phyloP scores from a whole-genome alignment of 2,113 vertebrate genomes.

The Prolemur simus region DNA sequence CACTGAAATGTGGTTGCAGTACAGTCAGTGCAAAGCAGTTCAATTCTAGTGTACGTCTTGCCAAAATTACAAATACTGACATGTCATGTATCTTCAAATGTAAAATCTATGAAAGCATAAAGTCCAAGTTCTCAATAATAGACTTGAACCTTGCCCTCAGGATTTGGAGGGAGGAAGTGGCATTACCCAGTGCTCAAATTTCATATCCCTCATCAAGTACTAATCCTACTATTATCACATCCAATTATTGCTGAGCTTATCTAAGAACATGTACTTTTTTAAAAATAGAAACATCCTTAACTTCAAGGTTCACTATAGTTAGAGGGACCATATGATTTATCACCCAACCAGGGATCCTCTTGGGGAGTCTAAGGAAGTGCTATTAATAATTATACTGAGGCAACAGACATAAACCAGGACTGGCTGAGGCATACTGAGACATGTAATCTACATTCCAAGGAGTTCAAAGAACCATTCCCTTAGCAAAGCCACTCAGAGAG shows the following conservation, averaged over 20 bases:
- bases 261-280: neutral
- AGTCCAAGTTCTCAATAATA: conserved; percentile 9
- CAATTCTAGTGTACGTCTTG: neutral
- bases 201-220: neutral
- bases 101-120: neutral
- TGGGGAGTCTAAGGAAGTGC: neutral
- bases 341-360: neutral
- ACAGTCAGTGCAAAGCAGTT: neutral
- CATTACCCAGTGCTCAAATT: neutral
- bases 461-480: neutral
- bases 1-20: neutral
- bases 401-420: neutral
- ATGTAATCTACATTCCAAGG: neutral
- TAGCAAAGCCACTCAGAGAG: neutral
- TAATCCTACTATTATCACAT: neutral
- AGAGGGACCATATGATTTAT: neutral
- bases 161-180: neutral
- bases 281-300: conserved; percentile 19
- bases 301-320: neutral
- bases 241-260: neutral
- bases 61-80: neutral
- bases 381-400: conserved; percentile 2
- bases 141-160: neutral
- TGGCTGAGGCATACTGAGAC: neutral
- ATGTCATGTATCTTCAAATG: neutral